These are phyloP conservation scores for Phalacrocorax brasilianus DNA, from an alignment of 2,113 vertebrate genomes.

Conservation along the genomic window DNA sequence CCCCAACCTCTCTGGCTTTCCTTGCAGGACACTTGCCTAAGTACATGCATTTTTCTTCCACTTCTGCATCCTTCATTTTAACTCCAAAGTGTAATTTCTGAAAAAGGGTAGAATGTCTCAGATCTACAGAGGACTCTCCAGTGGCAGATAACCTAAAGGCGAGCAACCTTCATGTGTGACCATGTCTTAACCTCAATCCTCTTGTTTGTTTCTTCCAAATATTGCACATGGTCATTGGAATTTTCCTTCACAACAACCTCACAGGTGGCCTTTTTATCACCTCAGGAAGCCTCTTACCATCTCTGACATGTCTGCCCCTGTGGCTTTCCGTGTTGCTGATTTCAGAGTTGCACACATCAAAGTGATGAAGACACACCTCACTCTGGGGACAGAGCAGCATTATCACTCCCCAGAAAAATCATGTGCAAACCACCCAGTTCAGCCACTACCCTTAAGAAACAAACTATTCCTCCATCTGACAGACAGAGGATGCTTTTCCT, in stretches of 20 bases:
- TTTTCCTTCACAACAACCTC: constrained; percentile 40
- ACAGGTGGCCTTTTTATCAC: constrained; percentile 40
- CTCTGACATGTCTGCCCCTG: constrained; percentile 4
- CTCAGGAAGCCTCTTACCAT: constrained; percentile 39
- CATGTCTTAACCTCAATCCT: background rate
- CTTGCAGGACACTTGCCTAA: background rate
- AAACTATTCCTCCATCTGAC: background rate
- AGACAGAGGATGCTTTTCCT: constrained; percentile 6
- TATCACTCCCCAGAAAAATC: background rate
- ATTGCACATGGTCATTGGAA: background rate
- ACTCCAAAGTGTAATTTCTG: background rate
- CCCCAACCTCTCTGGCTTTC: background rate
- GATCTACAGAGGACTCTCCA: background rate
- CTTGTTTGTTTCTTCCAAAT: constrained; percentile 20
- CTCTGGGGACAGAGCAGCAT: constrained; percentile 13
- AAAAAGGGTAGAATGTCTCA: background rate
- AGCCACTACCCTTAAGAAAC: background rate
- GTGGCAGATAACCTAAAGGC: background rate
- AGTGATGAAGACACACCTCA: constrained; percentile 28
- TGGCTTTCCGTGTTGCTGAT: constrained; percentile 20
- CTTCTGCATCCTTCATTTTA: background rate
- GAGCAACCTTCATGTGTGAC: background rate
- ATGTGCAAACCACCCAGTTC: background rate
- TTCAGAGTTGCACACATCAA: constrained; percentile 19
- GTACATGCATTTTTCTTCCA: background rate